A percentile compares a stretch with the other conserved stretches of the same genome.
phyloP scores from a whole-genome alignment of 2,888 invertebrate species.

The Scaptodrosophila latifasciaeformis region DNA sequence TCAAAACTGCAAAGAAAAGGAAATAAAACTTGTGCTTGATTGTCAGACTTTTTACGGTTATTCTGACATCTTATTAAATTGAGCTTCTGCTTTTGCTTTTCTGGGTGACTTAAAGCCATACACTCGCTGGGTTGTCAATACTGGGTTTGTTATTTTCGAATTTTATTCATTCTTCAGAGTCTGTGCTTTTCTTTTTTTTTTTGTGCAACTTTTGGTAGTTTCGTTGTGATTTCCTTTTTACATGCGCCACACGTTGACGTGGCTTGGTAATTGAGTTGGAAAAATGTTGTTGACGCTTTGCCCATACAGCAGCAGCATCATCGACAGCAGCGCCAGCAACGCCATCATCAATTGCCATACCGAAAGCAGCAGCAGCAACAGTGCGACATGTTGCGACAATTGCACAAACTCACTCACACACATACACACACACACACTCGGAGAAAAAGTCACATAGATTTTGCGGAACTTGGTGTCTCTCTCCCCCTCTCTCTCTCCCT shows the following conservation, averaged over 20 bases:
- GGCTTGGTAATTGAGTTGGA: conserved; percentile 63
- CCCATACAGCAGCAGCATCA: conserved; percentile 11
- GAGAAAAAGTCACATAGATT: conserved; percentile 15
- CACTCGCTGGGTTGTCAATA: too few species aligned
- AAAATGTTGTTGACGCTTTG: conserved; percentile 63
- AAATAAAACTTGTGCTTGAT: too few species aligned
- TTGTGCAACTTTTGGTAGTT: conserved; percentile 29
- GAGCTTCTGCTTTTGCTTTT: too few species aligned
- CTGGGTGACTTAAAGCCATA: too few species aligned
- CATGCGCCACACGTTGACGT: conserved; percentile 58
- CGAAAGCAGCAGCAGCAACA: conserved; percentile 1
- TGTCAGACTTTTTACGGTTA: too few species aligned
- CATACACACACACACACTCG: conserved; percentile 5
- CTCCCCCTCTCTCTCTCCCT: background rate
- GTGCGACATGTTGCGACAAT: conserved; percentile 60
- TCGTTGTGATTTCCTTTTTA: conserved; percentile 23
- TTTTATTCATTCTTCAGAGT: too few species aligned
- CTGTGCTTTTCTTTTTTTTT: too few species aligned
- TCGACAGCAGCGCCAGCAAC: background rate
- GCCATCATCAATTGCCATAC: too few species aligned
- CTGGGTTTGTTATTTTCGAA: too few species aligned
- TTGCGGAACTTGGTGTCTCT: background rate
- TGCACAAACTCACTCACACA: conserved; percentile 34
- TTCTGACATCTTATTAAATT: too few species aligned
- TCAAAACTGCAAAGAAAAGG: too few species aligned